Evolutionary conservation across 2,888 invertebrate genomes (phyloP), one percentile per base, ranked within the genome.

Genomic region (Lycaena phlaeas): DNA sequence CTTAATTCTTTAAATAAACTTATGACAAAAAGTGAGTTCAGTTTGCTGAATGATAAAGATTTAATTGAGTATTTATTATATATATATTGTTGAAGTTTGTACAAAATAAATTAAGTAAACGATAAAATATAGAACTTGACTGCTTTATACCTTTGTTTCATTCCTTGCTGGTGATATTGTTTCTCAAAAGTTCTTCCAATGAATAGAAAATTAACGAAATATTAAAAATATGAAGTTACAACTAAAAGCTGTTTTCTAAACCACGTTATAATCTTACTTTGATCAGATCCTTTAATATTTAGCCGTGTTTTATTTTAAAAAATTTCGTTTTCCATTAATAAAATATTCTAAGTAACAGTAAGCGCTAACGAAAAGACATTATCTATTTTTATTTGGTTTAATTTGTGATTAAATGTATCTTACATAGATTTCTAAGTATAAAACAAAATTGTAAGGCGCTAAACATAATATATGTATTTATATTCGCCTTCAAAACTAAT

Each of bases 71-170:
- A 85, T 82, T 82, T 84, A 85, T 81, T 84, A 84, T 81, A 82
- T 84, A 82, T 82, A 85, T 85, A 85, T 85, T 85, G 85, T 86
- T 86, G 84, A 86, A 86, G 82, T 86, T 86, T 85, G 85, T 85
- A 85, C 85, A 86, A 86, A 85, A 85, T 85, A 85, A 86, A 85
- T 79, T 86, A 86, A 86, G 85, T 85, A 85, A 84, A 85, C 73
- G 74, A 85, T 85, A 84, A 84, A 74, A 79, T 85, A 85, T 85
- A 86, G 85, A 85, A 85, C 84, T 85, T 85, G 85, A 85, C 85
- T 85, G 85, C 85, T 85, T 85, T 85, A 73, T 36, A 42, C 14
- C 36, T 51, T 60, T 26, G 70, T 81, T 81, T 82, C 45, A 72
- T 73, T 82, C 44, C 34, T 25, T 5, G 27, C 15, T 14, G 6